Base-by-base conservation (phyloP, 2,797 vertebrate species). In the Forpus xanthops region DNA sequence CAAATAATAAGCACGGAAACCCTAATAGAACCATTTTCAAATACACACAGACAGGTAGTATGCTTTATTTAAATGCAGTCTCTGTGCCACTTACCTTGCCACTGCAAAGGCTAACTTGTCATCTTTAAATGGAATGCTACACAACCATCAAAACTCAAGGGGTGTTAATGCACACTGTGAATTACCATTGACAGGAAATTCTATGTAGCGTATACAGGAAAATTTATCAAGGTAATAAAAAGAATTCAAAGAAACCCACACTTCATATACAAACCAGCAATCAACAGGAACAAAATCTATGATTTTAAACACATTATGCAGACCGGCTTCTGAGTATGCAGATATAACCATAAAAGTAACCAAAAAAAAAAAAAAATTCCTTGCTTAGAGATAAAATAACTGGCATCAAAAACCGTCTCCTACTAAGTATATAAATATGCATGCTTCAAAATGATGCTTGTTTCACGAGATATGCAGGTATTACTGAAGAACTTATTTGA, bases 11-110 rank as follows among this genome's bases (percentile, higher is more conserved):
- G 0, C 17, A 25, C 13, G 13, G 8, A 82, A 83, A n/a, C 5
- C 6, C 6, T 1, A 24, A 19, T 0, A 70, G 2, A 73, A 19
- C 7, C 1, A 52, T 11, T 16, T 25, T n/a, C 15, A 12, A 14
- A 16, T 3, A 53, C 5, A 14, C 41, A n/a, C 8, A 25, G 33
- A 28, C 13, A 47, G 4, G 12, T 49, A 44, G n/a, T 3, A 20
- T 11, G 13, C 16, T 9, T 24, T 49, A 66, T 41, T 67, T 39
- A 67, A 86, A 73, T 19, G 12, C 21, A 39, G 6, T 35, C 11
- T 37, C 53, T 2, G 0, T 8, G 28, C 14, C 64, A 25, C 31
- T 39, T 24, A 17, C 58, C 8, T 56, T 23, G 9, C 5, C 52
- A 18, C 31, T 47, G 13, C 9, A 39, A 86, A 77, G 61, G 27